Conservation (phyloP, 2,113 vertebrate species). For the Trichechus manatus region DNA sequence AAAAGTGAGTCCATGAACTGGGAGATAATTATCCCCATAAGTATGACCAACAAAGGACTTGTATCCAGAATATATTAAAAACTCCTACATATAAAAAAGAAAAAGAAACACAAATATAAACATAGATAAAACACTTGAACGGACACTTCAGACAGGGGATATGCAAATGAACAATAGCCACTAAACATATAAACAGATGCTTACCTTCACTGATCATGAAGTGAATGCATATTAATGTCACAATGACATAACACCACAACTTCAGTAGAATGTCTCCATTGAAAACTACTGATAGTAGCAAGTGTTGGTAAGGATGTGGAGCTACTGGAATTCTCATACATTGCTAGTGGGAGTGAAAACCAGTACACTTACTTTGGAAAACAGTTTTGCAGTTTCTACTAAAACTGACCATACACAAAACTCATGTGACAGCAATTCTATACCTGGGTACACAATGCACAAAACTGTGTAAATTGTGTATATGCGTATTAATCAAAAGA, state of each 20-base stretch:
- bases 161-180: rapidly evolving
- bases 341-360: background rate
- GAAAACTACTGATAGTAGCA: background rate
- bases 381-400: background rate
- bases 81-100: background rate
- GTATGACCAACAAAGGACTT: background rate
- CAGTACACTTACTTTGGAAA: background rate
- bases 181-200: rapidly evolving
- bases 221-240: background rate
- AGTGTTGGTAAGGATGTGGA: background rate
- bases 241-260: rapidly evolving
- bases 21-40: background rate
- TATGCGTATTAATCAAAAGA: too few species aligned
- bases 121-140: background rate
- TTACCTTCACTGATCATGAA: background rate
- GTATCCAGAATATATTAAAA: background rate
- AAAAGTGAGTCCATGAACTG: background rate
- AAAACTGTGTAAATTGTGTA: rapidly evolving
- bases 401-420: background rate
- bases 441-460: background rate
- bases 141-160: background rate
- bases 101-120: background rate
- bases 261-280: background rate
- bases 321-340: background rate
- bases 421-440: background rate